A percentile compares a stretch with the other conserved stretches of the same genome.
These are phyloP conservation scores for Zosterops pallidus DNA, from an alignment of 2,113 vertebrate species.

Conservation along the genomic window DNA sequence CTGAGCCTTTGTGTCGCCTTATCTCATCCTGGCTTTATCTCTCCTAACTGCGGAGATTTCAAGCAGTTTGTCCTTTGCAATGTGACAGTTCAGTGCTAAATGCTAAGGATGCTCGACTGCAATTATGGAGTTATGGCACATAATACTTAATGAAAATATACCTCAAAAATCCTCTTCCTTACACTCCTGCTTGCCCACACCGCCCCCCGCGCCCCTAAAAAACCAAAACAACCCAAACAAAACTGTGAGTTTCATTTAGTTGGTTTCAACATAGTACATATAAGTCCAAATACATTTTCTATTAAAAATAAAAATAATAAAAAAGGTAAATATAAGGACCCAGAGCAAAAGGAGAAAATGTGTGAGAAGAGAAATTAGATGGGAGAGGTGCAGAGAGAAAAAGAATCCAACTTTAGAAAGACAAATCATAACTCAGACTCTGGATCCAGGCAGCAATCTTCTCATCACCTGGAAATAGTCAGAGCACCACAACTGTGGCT, in stretches of 20 bases:
- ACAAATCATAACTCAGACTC: not conserved
- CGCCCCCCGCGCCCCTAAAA: rapidly evolving
- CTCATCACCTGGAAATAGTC: not conserved
- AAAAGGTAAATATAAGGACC: not conserved
- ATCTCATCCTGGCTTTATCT: constrained; percentile 1
- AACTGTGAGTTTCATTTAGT: not conserved
- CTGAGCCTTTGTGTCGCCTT: constrained; percentile 27
- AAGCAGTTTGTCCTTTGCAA: not conserved
- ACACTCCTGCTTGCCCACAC: rapidly evolving
- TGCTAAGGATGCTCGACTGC: not conserved
- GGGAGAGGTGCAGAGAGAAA: not conserved
- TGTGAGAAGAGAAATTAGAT: not conserved
- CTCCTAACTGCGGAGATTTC: not conserved
- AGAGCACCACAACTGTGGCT: not conserved
- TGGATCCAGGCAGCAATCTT: not conserved
- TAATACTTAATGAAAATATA: not conserved
- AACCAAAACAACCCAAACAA: not conserved
- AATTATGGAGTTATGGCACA: not conserved
- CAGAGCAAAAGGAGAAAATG: not conserved
- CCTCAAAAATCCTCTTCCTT: not conserved
- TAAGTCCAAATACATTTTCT: not conserved
- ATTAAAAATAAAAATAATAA: not conserved
- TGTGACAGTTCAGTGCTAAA: not conserved
- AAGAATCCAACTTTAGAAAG: not conserved
- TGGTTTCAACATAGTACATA: not conserved